phyloP scores from a whole-genome alignment of 2,797 vertebrate species.

The Intellagama lesueurii region DNA sequence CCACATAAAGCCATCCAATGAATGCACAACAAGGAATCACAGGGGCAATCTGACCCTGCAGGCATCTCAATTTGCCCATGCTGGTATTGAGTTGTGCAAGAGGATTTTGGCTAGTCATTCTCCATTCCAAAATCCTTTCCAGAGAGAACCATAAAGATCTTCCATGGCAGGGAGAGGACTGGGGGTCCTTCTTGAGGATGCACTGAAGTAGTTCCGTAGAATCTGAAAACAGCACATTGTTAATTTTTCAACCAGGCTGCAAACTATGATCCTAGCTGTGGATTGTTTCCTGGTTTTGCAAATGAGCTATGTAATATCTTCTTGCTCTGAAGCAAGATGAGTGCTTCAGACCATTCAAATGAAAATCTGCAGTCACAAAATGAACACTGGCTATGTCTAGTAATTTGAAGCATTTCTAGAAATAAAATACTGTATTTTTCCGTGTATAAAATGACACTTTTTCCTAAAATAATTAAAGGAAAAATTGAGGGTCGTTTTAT shows the following conservation, averaged over 20 bases:
- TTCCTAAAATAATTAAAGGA: no score
- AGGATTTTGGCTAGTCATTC: not conserved
- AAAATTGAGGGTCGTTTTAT: no score
- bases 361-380: not conserved
- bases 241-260: not conserved
- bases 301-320: not conserved
- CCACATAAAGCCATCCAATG: no score
- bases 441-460: no score
- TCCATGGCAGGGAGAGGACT: not conserved
- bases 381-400: not conserved
- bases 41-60: no score
- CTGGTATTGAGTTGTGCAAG: no score
- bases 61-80: no score
- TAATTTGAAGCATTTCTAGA: not conserved
- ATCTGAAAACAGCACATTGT: not conserved
- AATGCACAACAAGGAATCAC: no score
- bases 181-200: not conserved
- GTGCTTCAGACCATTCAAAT: not conserved
- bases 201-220: not conserved
- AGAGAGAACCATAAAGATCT: not conserved
- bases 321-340: not conserved
- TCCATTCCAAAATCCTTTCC: not conserved
- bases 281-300: not conserved
- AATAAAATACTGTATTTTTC: no score
- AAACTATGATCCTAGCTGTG: not conserved